These are phyloP conservation scores for Chrysemys picta DNA, from an alignment of 2,113 vertebrate species.

Conservation along the genomic window DNA sequence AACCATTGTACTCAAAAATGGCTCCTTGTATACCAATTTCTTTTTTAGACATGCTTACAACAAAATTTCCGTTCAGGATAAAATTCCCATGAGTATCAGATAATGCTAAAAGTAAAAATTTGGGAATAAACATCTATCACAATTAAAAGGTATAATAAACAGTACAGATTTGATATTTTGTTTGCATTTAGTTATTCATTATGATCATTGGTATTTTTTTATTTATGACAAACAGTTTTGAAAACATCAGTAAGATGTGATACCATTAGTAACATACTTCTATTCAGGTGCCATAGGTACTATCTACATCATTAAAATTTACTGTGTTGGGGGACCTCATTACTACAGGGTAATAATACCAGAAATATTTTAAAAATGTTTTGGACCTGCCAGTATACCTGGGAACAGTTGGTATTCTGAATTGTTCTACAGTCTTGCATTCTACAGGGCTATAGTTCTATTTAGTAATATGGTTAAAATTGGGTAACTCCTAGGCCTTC, in stretches of 20 bases:
- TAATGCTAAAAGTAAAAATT: conserved; percentile 83
- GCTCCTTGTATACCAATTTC: conserved; percentile 91
- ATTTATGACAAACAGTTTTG: not conserved
- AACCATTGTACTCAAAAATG: conserved; percentile 95
- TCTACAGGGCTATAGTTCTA: not conserved
- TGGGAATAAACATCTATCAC: conserved; percentile 42
- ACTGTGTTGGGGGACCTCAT: not conserved
- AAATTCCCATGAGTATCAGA: conserved; percentile 91
- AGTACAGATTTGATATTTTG: not conserved
- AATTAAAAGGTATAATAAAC: conserved; percentile 2
- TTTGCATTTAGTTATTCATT: not conserved
- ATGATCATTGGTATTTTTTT: not conserved
- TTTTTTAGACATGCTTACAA: conserved; percentile 96
- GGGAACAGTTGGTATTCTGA: not conserved
- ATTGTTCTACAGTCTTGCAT: not conserved
- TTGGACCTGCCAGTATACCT: not conserved
- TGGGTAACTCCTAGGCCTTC: not conserved
- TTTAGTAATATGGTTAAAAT: not conserved
- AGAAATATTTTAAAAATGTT: not conserved
- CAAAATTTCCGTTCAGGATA: conserved; percentile 96
- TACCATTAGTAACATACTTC: not conserved
- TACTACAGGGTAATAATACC: not conserved
- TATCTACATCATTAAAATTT: not conserved
- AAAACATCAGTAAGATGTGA: not conserved
- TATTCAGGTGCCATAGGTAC: not conserved